Evolutionary conservation across 2,113 vertebrate species (phyloP).

Genomic region (Toxotes jaculatrix): DNA sequence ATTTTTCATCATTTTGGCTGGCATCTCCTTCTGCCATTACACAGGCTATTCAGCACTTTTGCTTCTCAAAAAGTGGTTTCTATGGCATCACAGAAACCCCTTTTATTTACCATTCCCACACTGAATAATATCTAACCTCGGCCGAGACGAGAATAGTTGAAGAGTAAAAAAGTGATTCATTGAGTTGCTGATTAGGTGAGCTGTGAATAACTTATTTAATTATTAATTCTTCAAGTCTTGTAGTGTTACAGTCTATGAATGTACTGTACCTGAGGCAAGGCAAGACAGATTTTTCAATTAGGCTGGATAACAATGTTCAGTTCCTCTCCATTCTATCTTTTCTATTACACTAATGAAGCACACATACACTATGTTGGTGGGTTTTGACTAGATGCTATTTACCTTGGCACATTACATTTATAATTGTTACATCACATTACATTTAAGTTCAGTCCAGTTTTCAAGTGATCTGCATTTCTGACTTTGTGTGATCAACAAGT

Average conservation of each 20-base stretch:
- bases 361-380: background rate
- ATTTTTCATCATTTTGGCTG: slow-evolving; percentile 64
- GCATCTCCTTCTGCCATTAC: slow-evolving; percentile 50
- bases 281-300: slow-evolving; percentile 4
- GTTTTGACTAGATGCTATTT: background rate
- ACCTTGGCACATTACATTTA: background rate
- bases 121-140: slow-evolving; percentile 55
- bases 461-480: background rate
- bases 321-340: slow-evolving; percentile 3
- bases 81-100: slow-evolving; percentile 44
- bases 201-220: slow-evolving; percentile 13
- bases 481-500: background rate
- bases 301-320: background rate
- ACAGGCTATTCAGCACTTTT: slow-evolving; percentile 46
- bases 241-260: slow-evolving; percentile 12
- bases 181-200: slow-evolving; percentile 41
- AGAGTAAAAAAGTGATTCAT: slow-evolving; percentile 27
- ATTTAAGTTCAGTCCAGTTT: background rate
- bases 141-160: background rate
- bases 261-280: background rate
- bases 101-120: slow-evolving; percentile 28
- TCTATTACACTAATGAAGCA: slow-evolving; percentile 16
- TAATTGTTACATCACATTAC: background rate
- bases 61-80: slow-evolving; percentile 51
- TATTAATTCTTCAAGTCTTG: slow-evolving; percentile 22